These are phyloP conservation scores for Theocolax elegans DNA, from an alignment of 1,140 invertebrate species.

Conservation along the genomic window DNA sequence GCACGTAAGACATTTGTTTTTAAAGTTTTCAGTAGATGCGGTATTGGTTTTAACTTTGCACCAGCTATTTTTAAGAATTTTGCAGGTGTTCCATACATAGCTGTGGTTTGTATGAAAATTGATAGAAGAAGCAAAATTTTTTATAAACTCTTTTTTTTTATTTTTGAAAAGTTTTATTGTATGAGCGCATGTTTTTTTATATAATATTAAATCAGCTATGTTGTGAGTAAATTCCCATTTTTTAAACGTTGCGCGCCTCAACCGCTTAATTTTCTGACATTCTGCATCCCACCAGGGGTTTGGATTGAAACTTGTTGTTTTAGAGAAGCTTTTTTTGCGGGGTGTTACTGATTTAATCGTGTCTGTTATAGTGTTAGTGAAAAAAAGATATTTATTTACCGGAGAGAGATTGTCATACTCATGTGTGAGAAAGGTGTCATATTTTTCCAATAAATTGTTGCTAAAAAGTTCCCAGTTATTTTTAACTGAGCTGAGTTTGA, in stretches of 20 bases:
- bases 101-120: background rate
- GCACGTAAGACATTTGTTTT: background rate
- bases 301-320: background rate
- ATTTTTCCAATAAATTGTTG: background rate
- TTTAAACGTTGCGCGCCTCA: background rate
- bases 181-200: slow-evolving; percentile 21
- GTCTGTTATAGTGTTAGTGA: too few relatives aligned
- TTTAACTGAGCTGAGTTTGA: background rate
- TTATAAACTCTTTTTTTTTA: slow-evolving; percentile 5
- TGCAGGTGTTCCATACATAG: slow-evolving; percentile 8
- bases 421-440: too few relatives aligned
- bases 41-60: background rate
- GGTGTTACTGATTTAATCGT: too few relatives aligned
- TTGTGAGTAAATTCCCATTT: background rate
- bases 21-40: too few relatives aligned
- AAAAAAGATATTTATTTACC: too few relatives aligned
- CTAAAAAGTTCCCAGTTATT: background rate
- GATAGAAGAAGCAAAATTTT: background rate
- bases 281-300: background rate
- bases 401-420: too few relatives aligned
- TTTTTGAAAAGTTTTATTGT: slow-evolving; percentile 33
- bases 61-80: slow-evolving; percentile 22
- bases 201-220: slow-evolving; percentile 17
- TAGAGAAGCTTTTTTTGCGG: too few relatives aligned
- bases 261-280: background rate